Conservation (phyloP, 2,113 vertebrate genomes). For the Tretioscincus oriximinensis region DNA sequence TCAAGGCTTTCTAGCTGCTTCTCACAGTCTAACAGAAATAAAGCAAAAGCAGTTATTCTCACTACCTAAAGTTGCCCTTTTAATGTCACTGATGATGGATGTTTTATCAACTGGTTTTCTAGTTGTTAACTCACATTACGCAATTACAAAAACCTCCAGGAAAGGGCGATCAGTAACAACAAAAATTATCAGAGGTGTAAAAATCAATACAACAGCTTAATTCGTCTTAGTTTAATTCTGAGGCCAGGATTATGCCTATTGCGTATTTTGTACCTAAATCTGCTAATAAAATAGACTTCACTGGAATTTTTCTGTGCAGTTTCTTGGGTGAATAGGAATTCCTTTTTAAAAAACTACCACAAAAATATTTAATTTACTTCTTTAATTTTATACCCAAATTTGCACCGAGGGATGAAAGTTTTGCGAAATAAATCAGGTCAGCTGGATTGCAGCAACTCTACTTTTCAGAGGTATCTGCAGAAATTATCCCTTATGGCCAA, state of each 20-base stretch:
- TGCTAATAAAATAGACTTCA: not conserved
- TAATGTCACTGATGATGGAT: not conserved
- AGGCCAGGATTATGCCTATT: not conserved
- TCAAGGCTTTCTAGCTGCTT: not conserved
- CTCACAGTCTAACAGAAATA: not conserved
- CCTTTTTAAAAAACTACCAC: not conserved
- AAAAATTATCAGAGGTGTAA: not conserved
- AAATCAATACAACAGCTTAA: not conserved
- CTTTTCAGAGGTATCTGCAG: not conserved
- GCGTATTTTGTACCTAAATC: not conserved
- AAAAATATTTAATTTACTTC: not conserved
- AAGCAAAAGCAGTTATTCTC: not conserved
- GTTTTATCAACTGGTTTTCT: not conserved
- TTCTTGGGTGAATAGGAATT: not conserved
- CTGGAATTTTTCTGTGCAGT: not conserved
- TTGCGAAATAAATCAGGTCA: not conserved
- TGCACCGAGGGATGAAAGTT: not conserved
- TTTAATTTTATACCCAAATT: not conserved
- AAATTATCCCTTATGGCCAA: slow-evolving; percentile 4
- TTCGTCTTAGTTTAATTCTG: not conserved
- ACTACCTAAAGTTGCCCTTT: too few species aligned
- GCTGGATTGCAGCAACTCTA: not conserved
- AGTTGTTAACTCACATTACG: not conserved
- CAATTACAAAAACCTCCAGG: not conserved
- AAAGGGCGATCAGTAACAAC: too few species aligned